Conservation (phyloP, 2,797 vertebrate genomes). For the Chanos chanos region DNA sequence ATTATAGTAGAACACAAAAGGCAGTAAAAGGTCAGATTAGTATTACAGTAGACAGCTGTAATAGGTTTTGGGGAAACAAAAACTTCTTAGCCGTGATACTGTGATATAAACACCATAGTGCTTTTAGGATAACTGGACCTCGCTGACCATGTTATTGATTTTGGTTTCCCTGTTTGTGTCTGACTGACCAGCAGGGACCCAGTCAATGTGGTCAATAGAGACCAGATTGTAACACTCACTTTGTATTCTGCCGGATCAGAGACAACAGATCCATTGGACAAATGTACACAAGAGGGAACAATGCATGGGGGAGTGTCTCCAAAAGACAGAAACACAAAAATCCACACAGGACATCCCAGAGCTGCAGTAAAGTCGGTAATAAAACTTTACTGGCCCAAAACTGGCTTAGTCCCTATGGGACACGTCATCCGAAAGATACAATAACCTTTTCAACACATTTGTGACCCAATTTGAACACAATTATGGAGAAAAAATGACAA, state of each 20-base stretch:
- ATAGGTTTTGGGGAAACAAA: too few species aligned
- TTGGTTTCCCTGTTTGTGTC: neutral
- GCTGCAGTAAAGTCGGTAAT: slow-evolving; percentile 39
- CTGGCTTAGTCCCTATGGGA: slow-evolving; percentile 24
- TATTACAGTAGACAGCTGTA: too few species aligned
- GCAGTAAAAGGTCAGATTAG: too few species aligned
- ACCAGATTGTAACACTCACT: slow-evolving; percentile 3
- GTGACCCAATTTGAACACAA: slow-evolving; percentile 36
- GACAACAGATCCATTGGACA: slow-evolving; percentile 31
- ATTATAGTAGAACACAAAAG: too few species aligned
- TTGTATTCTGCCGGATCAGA: neutral
- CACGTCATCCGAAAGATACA: slow-evolving; percentile 38
- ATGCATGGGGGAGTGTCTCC: too few species aligned
- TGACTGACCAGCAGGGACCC: neutral
- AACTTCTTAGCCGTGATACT: too few species aligned
- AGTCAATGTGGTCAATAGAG: slow-evolving; percentile 21
- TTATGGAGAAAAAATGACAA: slow-evolving; percentile 2
- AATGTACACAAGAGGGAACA: slow-evolving; percentile 21
- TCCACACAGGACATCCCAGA: slow-evolving; percentile 5
- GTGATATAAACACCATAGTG: too few species aligned
- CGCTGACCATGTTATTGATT: slow-evolving; percentile 21
- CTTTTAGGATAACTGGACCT: too few species aligned
- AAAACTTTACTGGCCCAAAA: slow-evolving; percentile 36
- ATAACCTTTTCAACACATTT: slow-evolving; percentile 48
- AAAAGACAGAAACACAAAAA: slow-evolving; percentile 15